Conservation (phyloP, 2,888 invertebrate genomes). For the Xestia xanthographa region DNA sequence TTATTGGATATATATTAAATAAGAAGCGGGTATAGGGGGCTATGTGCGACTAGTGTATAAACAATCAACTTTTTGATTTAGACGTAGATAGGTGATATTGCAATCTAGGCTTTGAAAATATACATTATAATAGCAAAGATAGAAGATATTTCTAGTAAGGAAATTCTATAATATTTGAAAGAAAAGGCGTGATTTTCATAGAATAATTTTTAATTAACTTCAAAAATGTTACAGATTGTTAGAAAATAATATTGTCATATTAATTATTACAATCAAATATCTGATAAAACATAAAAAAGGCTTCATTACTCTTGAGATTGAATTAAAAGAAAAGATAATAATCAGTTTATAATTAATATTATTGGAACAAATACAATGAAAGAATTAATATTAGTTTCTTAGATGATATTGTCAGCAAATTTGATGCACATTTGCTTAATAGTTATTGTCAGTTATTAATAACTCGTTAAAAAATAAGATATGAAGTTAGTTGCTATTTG, state of each 20-base stretch:
- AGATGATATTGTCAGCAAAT: too few relatives aligned
- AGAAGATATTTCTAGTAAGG: slow-evolving; percentile 29
- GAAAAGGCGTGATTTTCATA: slow-evolving; percentile 11
- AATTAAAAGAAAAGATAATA: slow-evolving; percentile 10
- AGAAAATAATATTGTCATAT: slow-evolving; percentile 8
- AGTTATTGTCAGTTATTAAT: too few relatives aligned
- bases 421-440: too few relatives aligned
- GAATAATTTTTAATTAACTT: slow-evolving; percentile 10
- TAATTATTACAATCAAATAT: slow-evolving; percentile 15
- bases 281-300: slow-evolving; percentile 9
- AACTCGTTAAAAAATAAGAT: too few relatives aligned
- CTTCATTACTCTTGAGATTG: slow-evolving; percentile 8
- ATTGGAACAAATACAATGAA: slow-evolving; percentile 1
- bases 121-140: slow-evolving; percentile 25
- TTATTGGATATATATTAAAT: background rate
- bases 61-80: slow-evolving; percentile 24
- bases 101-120: slow-evolving; percentile 10
- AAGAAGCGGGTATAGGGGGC: background rate
- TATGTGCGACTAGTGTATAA: slow-evolving; percentile 13
- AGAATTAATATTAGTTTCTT: too few relatives aligned
- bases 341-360: slow-evolving; percentile 16
- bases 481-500: too few relatives aligned
- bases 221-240: slow-evolving; percentile 4
- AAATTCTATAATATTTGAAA: slow-evolving; percentile 23
- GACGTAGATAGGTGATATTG: slow-evolving; percentile 29